Evolutionary conservation across 2,888 invertebrate species (phyloP).

Genomic region (Leucania comma): DNA sequence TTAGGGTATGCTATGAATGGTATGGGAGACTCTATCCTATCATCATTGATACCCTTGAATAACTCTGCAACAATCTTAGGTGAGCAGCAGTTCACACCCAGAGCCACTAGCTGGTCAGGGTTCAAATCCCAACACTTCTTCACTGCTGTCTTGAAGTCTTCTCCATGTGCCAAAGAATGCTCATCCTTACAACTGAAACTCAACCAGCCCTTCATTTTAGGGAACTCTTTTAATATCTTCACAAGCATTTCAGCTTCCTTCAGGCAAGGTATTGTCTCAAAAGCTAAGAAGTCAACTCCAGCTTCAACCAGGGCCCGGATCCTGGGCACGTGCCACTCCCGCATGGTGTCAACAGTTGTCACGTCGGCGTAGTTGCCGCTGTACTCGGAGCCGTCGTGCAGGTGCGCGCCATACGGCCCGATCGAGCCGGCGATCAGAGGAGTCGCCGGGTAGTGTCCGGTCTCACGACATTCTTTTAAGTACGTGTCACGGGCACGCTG

Average conservation of each 20-base stretch:
- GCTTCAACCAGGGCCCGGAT: constrained; percentile 94
- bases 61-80: constrained; percentile 80
- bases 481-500: constrained; percentile 92
- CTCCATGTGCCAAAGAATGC: constrained; percentile 93
- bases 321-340: constrained; percentile 95
- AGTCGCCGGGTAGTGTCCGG: constrained; percentile 59
- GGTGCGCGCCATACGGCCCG: constrained; percentile 97
- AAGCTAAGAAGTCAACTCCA: constrained; percentile 96
- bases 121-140: constrained; percentile 92
- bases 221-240: constrained; percentile 94
- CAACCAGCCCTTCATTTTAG: constrained; percentile 95
- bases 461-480: constrained; percentile 83
- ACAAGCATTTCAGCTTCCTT: constrained; percentile 95
- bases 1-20: constrained; percentile 97
- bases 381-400: constrained; percentile 98
- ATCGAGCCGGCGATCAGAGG: constrained; percentile 96
- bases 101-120: constrained; percentile 92
- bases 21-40: constrained; percentile 78
- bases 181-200: constrained; percentile 94
- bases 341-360: constrained; percentile 91
- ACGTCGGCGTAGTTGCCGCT: constrained; percentile 94
- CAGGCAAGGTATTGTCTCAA: constrained; percentile 97
- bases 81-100: constrained; percentile 96
- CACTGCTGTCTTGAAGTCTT: constrained; percentile 93
- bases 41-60: constrained; percentile 78